These are phyloP conservation scores for Acrobeloides nanus DNA, from an alignment of 2,888 invertebrate genomes.

Conservation along the genomic window DNA sequence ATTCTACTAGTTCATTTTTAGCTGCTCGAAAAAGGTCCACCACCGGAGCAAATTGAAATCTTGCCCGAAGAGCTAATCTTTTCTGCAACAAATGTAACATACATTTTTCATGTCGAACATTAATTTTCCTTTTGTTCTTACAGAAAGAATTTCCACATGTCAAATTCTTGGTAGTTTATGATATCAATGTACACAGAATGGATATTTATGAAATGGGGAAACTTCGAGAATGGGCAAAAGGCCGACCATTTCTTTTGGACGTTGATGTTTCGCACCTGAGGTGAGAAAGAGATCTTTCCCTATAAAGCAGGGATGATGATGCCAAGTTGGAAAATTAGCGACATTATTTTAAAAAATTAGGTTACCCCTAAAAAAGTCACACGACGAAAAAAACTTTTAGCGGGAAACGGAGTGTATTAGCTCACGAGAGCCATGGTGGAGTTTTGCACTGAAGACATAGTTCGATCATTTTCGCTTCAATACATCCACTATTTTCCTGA, in stretches of 20 bases:
- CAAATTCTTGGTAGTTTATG: conserved; percentile 21
- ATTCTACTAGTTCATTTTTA: conserved; percentile 3
- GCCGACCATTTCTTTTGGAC: conserved; percentile 25
- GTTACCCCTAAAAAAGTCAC: too few relatives aligned
- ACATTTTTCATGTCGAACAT: conserved; percentile 3
- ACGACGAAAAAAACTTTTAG: too few relatives aligned
- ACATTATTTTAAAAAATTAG: too few relatives aligned
- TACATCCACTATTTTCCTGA: too few relatives aligned
- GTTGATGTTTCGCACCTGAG: conserved; percentile 18
- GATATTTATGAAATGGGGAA: conserved; percentile 22
- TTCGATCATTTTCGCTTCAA: too few relatives aligned
- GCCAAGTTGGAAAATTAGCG: too few relatives aligned
- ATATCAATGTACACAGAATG: conserved; percentile 16
- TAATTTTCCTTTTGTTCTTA: conserved; percentile 10
- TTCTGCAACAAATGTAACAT: conserved; percentile 15
- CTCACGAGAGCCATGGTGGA: too few relatives aligned
- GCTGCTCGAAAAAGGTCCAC: conserved; percentile 21
- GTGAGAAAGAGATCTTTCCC: background rate
- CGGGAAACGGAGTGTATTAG: too few relatives aligned
- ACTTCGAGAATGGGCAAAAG: conserved; percentile 20
- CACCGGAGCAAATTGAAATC: conserved; percentile 25
- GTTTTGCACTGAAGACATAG: too few relatives aligned
- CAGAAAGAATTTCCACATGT: conserved; percentile 17
- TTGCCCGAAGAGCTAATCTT: conserved; percentile 22
- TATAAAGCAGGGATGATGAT: too few relatives aligned